These are phyloP conservation scores for Caenorhabditis sulstoni DNA, from an alignment of 2,888 invertebrate genomes.

Conservation along the genomic window DNA sequence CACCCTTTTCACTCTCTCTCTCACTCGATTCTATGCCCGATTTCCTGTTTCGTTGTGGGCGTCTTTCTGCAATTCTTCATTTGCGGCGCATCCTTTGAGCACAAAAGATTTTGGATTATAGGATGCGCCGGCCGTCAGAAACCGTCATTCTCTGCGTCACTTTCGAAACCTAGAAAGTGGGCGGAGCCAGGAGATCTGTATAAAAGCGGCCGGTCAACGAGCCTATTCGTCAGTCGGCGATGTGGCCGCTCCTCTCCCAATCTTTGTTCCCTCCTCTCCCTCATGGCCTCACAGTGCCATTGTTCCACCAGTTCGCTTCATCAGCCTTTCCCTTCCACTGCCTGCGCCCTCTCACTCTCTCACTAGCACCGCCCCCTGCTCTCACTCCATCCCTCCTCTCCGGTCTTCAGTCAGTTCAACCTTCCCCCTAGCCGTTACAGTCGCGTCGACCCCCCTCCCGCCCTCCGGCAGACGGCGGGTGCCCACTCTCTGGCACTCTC, in stretches of 20 bases:
- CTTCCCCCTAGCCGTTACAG: conserved; percentile 33
- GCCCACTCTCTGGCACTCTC: conserved; percentile 29
- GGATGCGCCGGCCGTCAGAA: not conserved
- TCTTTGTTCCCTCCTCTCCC: too few relatives aligned
- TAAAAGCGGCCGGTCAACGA: not conserved
- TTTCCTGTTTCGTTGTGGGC: conserved; percentile 1
- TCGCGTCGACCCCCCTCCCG: conserved; percentile 12
- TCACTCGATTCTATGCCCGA: not conserved
- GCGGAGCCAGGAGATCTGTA: not conserved
- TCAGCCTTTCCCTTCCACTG: not conserved
- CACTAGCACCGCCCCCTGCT: conserved; percentile 16
- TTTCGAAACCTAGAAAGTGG: too few relatives aligned
- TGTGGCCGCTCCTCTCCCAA: too few relatives aligned
- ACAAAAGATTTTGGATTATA: not conserved
- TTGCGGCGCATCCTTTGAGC: conserved; percentile 28
- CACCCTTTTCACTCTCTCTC: not conserved
- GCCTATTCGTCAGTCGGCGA: not conserved
- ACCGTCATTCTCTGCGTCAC: not conserved
- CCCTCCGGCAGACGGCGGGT: conserved; percentile 20
- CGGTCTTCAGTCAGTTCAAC: conserved; percentile 28
- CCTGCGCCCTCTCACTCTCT: conserved; percentile 8
- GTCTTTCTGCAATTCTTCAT: conserved; percentile 5
- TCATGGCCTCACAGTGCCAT: conserved; percentile 19
- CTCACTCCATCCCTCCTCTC: conserved; percentile 20
- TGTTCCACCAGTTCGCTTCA: conserved; percentile 17